Evolutionary conservation across 2,113 vertebrate species (phyloP), one percentile per base, ranked within the genome.

Genomic region (Cavia porcellus): DNA sequence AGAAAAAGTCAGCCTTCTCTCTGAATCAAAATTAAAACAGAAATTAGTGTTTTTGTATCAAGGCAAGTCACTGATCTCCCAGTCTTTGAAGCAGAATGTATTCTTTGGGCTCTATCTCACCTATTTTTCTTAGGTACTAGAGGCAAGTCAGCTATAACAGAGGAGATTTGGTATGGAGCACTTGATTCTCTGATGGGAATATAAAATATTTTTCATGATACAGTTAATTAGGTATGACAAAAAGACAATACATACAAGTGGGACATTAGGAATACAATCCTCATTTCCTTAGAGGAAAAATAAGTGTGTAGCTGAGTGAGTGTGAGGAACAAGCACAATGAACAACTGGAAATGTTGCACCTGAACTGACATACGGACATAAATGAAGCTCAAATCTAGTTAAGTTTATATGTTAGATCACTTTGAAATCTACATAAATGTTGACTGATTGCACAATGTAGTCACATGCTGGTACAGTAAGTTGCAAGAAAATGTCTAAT

Each of bases 381-480:
- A 72, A 82, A 35, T 24, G 2, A 32, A 45, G 68, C 30, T 66
- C 10, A 62, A 35, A 5, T 55, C 20, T 86, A 38, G 12, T 24
- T 52, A 38, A 75, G 11, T 87, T 62, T 35, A 3, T 35, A 42
- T 38, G 61, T 47, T 17, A 86, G 38, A 55, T 2, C 25, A 74
- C 9, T 68, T 42, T 12, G 61, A 80, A 4, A 59, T 70, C 8
- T 79, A 32, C 20, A 7, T 4, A 1, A 20, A 25, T 62, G 61
- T 61, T 22, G 57, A 68, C 57, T 45, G 45, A n/a, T 6, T 25
- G 5, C 47, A 42, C 25, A 68, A 61, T 20, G 55, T 24, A 13
- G 0, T 42, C 20, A 32, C 17, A 30, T n/a, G 7, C 28, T 17
- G 57, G 15, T 1, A n/a, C 0, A 59, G 1, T 42, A 38, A 1